phyloP scores from a whole-genome alignment of 1,140 invertebrate genomes.

The Drosophila carrolli region DNA sequence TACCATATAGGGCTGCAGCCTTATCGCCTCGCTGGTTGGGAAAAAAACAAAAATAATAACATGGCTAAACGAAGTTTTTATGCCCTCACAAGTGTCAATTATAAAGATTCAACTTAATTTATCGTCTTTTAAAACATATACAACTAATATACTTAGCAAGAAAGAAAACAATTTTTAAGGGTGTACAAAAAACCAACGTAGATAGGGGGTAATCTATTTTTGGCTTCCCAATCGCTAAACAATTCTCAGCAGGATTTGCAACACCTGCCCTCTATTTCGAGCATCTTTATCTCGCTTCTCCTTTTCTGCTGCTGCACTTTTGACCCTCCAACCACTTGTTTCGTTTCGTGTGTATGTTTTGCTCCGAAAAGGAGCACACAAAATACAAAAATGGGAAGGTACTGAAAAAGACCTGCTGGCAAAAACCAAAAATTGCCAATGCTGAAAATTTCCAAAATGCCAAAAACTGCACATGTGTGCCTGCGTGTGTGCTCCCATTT shows the following conservation, averaged over 20 bases:
- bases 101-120: neutral
- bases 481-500: conserved; percentile 68
- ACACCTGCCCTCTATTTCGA: conserved; percentile 24
- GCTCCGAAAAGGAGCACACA: conserved; percentile 1
- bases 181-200: conserved; percentile 11
- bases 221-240: conserved; percentile 39
- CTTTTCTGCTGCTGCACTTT: conserved; percentile 34
- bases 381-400: conserved; percentile 5
- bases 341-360: conserved; percentile 4
- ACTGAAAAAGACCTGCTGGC: conserved; percentile 27
- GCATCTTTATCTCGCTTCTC: conserved; percentile 6
- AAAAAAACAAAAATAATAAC: conserved; percentile 8
- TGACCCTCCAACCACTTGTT: conserved; percentile 64
- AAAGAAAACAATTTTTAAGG: neutral
- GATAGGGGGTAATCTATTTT: conserved; percentile 26
- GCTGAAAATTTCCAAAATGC: conserved; percentile 56
- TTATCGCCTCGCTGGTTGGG: conserved; percentile 21
- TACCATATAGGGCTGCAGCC: conserved; percentile 20
- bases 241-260: conserved; percentile 43
- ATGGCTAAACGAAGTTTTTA: neutral
- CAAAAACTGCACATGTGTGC: conserved; percentile 39
- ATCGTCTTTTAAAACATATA: neutral
- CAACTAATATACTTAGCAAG: neutral
- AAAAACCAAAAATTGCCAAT: conserved; percentile 26
- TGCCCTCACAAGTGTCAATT: neutral